Conservation (phyloP, 2,113 vertebrate species). For the Aptenodytes forsteri region DNA sequence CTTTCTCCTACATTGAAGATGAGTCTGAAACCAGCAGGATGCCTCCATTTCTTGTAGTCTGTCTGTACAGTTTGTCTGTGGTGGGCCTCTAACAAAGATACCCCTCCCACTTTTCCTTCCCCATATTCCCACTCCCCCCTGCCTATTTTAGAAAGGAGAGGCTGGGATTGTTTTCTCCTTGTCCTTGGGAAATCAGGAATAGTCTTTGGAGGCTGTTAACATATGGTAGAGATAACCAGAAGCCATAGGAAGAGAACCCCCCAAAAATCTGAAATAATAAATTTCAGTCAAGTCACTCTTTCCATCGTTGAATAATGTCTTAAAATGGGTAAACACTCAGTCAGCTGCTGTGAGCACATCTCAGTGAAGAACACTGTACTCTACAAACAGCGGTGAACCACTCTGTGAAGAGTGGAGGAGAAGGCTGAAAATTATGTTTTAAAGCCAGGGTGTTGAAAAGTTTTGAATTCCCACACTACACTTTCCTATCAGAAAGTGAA, state of each 20-base stretch:
- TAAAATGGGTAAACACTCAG: background rate
- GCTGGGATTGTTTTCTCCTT: background rate
- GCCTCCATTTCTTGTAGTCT: background rate
- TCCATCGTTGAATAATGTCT: background rate
- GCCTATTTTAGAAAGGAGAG: background rate
- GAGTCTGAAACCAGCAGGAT: background rate
- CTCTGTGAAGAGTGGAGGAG: background rate
- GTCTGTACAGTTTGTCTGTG: background rate
- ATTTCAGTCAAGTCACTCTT: background rate
- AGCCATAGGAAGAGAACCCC: background rate
- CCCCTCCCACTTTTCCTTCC: background rate
- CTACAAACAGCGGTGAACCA: background rate
- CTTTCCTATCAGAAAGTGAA: background rate
- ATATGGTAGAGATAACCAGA: background rate
- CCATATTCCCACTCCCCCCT: background rate
- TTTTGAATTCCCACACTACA: background rate
- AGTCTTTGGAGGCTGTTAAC: background rate
- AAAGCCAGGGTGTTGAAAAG: background rate
- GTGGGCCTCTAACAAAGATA: background rate
- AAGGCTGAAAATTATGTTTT: background rate
- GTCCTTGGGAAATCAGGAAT: background rate
- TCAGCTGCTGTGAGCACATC: background rate
- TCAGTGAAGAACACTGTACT: background rate
- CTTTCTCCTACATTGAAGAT: background rate
- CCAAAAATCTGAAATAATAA: background rate